phyloP scores from a whole-genome alignment of 2,797 vertebrate species.

The Pseudotriccus pelzelni region DNA sequence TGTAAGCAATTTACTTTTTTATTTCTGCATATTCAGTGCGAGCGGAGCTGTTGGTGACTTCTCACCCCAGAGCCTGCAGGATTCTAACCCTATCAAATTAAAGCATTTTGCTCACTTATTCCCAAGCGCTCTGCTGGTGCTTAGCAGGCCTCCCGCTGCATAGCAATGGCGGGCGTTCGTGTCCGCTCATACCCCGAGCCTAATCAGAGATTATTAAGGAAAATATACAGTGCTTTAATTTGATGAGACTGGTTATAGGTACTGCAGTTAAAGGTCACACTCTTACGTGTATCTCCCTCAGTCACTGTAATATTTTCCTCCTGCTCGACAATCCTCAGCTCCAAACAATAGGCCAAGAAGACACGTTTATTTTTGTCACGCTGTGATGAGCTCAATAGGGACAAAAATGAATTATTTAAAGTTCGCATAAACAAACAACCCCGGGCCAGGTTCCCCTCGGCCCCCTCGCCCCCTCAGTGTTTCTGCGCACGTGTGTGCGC shows the following conservation, averaged over 20 bases:
- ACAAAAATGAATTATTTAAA: constrained; percentile 81
- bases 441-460: constrained; percentile 50
- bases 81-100: constrained; percentile 99
- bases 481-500: background rate
- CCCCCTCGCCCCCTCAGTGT: background rate
- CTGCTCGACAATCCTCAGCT: constrained; percentile 77
- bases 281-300: constrained; percentile 91
- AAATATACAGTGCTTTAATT: constrained; percentile 99
- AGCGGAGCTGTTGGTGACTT: constrained; percentile 96
- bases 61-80: constrained; percentile 97
- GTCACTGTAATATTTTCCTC: constrained; percentile 79
- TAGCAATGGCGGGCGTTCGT: constrained; percentile 96
- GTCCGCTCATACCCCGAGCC: constrained; percentile 94
- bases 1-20: constrained; percentile 99
- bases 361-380: constrained; percentile 78
- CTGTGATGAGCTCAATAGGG: constrained; percentile 76
- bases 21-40: constrained; percentile 99
- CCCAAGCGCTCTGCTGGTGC: constrained; percentile 93
- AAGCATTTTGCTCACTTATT: constrained; percentile 99
- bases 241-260: constrained; percentile 99
- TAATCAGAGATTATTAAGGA: constrained; percentile 99
- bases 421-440: constrained; percentile 79
- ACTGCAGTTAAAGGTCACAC: constrained; percentile 97
- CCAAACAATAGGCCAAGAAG: constrained; percentile 89
- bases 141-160: constrained; percentile 97